phyloP scores from a whole-genome alignment of 2,888 invertebrate genomes.

The Melanostoma scalare region DNA sequence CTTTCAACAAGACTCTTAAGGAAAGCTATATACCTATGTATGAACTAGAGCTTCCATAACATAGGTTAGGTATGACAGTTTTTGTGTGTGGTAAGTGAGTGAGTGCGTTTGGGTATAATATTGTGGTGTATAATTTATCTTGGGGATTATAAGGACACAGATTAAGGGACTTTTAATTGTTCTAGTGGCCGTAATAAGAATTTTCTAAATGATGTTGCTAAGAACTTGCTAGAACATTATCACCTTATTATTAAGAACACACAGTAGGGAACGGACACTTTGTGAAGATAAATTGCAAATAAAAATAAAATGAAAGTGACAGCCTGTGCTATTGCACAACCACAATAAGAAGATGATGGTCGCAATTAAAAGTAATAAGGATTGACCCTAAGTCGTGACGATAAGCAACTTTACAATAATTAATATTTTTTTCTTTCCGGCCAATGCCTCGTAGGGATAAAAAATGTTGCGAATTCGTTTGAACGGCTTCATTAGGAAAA shows the following conservation, averaged over 20 bases:
- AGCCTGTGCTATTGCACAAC: too few relatives aligned
- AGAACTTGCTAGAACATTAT: conserved; percentile 49
- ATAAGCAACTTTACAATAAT: too few relatives aligned
- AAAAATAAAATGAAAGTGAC: background rate
- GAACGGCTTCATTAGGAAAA: too few relatives aligned
- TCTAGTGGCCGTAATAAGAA: conserved; percentile 39
- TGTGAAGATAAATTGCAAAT: conserved; percentile 32
- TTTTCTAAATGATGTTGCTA: conserved; percentile 47
- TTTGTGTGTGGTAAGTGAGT: background rate
- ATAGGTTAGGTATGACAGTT: background rate
- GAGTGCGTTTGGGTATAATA: background rate
- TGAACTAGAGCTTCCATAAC: conserved; percentile 1
- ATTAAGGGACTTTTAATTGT: conserved; percentile 61
- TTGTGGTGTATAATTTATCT: conserved; percentile 51
- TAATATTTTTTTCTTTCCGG: too few relatives aligned
- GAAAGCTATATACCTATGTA: conserved; percentile 19
- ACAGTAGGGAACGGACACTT: conserved; percentile 15
- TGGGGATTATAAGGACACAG: conserved; percentile 43
- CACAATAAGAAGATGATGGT: too few relatives aligned
- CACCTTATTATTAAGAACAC: conserved; percentile 48
- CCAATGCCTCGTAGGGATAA: too few relatives aligned
- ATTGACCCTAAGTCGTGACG: too few relatives aligned
- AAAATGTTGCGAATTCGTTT: too few relatives aligned
- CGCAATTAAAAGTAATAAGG: too few relatives aligned
- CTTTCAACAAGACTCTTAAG: conserved; percentile 23